These are phyloP conservation scores for Nasonovia ribisnigri DNA, from an alignment of 2,888 invertebrate species.

Conservation along the genomic window DNA sequence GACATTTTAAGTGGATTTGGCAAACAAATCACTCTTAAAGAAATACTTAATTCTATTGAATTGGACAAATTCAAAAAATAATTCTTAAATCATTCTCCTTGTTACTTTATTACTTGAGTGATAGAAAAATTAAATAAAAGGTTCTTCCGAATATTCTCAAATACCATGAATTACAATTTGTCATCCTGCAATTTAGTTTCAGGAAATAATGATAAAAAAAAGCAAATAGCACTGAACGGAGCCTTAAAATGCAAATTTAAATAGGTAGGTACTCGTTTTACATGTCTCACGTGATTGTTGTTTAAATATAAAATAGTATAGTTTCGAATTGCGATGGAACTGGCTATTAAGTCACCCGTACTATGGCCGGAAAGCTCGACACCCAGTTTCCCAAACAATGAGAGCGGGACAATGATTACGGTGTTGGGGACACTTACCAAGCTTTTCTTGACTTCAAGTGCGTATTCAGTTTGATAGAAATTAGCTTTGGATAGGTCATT, in stretches of 20 bases:
- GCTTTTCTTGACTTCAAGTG: background rate
- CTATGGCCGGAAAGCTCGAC: background rate
- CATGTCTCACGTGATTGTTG: background rate
- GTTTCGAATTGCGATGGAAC: background rate
- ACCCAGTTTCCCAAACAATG: background rate
- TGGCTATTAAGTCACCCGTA: background rate
- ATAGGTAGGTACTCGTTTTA: background rate
- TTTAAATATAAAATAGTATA: background rate
- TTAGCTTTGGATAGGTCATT: constrained; percentile 5
- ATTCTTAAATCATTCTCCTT: background rate
- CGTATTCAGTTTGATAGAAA: background rate
- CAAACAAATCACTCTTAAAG: background rate
- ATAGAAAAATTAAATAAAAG: background rate
- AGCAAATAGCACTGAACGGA: background rate
- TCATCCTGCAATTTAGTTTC: background rate
- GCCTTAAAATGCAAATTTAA: background rate
- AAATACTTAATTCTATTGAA: background rate
- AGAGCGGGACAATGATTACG: background rate
- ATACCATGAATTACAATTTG: background rate
- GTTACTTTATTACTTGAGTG: background rate
- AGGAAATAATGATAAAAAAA: background rate
- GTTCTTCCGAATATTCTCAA: background rate
- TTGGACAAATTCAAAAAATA: background rate
- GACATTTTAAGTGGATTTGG: background rate
- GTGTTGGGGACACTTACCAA: background rate